These are phyloP conservation scores for Pseudomyrmex cubaensis DNA, from an alignment of 1,140 invertebrate genomes.

Conservation along the genomic window DNA sequence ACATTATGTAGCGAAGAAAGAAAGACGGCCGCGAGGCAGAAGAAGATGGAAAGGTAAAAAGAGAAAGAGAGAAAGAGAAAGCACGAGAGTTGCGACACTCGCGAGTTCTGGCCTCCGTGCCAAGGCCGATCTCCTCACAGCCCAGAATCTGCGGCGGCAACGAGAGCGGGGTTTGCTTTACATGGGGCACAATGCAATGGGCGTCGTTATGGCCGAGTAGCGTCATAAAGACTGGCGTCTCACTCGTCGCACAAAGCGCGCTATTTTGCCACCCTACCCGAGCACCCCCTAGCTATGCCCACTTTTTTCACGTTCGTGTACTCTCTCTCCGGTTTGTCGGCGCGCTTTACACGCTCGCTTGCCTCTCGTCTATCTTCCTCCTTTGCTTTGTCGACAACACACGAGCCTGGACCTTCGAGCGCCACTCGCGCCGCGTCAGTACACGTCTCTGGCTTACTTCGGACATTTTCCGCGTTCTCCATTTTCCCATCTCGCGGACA, in stretches of 20 bases:
- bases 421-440: conserved; percentile 19
- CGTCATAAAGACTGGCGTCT: conserved; percentile 73
- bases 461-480: background rate
- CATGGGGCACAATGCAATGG: conserved; percentile 73
- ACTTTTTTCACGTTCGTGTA: conserved; percentile 42
- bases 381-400: conserved; percentile 7
- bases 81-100: conserved; percentile 37
- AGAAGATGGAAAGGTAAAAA: background rate
- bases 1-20: conserved; percentile 67
- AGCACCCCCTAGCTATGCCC: conserved; percentile 26
- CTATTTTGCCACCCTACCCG: conserved; percentile 73
- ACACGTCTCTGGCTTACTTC: conserved; percentile 14
- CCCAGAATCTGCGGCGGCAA: conserved; percentile 19
- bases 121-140: conserved; percentile 58
- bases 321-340: background rate
- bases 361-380: background rate
- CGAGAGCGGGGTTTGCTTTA: conserved; percentile 59
- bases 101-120: conserved; percentile 50
- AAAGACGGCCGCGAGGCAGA: conserved; percentile 36
- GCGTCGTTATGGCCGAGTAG: conserved; percentile 75
- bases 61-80: conserved; percentile 4
- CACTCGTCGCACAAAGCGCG: conserved; percentile 72
- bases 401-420: conserved; percentile 15
- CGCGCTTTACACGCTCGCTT: conserved; percentile 2
- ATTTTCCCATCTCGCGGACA: background rate